Percentiles rank a stretch among this genome's conserved stretches.
Conservation (phyloP, 2,113 vertebrate genomes). For the Mionectes macconnelli region DNA sequence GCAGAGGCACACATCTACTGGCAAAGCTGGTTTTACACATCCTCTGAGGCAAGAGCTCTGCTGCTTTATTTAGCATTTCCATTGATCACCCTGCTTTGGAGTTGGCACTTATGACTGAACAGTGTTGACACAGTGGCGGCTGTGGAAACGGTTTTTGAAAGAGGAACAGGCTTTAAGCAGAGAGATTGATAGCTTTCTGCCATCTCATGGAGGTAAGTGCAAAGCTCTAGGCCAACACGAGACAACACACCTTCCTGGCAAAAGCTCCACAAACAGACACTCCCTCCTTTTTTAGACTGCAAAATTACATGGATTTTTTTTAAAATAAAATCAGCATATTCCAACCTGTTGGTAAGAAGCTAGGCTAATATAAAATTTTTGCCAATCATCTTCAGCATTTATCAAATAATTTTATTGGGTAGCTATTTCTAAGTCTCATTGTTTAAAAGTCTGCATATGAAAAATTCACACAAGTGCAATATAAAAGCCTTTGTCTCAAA, state of each 20-base stretch:
- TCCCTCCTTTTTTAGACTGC: not conserved
- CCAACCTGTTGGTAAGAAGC: not conserved
- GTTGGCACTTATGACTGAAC: not conserved
- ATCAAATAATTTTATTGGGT: not conserved
- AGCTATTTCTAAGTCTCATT: not conserved
- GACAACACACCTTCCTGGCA: not conserved
- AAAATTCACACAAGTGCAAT: not conserved
- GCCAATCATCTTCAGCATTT: not conserved
- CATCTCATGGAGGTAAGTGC: not conserved
- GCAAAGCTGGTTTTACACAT: not conserved
- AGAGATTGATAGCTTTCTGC: conserved; percentile 11
- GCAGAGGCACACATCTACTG: not conserved
- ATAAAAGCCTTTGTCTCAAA: not conserved
- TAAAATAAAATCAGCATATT: not conserved
- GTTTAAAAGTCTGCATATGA: not conserved
- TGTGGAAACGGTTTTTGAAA: not conserved
- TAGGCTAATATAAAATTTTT: not conserved
- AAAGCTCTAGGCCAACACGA: not conserved
- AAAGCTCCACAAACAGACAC: not conserved
- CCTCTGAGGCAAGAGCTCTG: not conserved
- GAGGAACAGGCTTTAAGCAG: not conserved
- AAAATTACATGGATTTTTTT: not conserved
- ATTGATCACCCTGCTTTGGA: conserved; percentile 25
- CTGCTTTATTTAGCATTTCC: conserved; percentile 42
- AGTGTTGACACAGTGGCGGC: not conserved